These are phyloP conservation scores for Champsocephalus gunnari DNA, from an alignment of 2,797 vertebrate genomes.

Conservation along the genomic window DNA sequence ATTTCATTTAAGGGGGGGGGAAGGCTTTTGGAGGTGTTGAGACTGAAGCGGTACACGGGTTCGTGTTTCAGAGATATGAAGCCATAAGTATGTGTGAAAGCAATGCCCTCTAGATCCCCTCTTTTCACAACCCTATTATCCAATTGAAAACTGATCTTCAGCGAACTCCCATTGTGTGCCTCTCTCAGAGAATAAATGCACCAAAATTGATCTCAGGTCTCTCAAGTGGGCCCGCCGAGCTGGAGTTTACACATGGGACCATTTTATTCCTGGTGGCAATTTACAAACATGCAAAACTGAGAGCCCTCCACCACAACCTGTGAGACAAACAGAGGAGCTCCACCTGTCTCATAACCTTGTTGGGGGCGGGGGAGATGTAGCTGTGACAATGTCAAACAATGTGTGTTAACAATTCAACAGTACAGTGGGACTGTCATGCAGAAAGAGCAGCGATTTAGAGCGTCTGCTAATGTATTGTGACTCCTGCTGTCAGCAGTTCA, in stretches of 20 bases:
- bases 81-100: constrained; percentile 84
- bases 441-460: constrained; percentile 60
- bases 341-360: constrained; percentile 83
- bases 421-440: constrained; percentile 66
- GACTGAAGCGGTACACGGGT: constrained; percentile 56
- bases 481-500: constrained; percentile 81
- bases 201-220: constrained; percentile 86
- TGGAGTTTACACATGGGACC: constrained; percentile 84
- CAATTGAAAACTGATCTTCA: constrained; percentile 85
- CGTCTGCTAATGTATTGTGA: constrained; percentile 82
- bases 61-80: constrained; percentile 79
- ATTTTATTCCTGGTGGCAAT: constrained; percentile 88
- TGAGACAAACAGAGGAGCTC: constrained; percentile 72
- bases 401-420: constrained; percentile 78
- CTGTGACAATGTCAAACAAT: constrained; percentile 71
- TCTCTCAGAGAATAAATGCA: constrained; percentile 82
- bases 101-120: constrained; percentile 80
- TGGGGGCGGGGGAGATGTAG: constrained; percentile 19
- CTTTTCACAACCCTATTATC: constrained; percentile 83
- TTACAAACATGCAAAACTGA: constrained; percentile 80
- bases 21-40: constrained; percentile 61
- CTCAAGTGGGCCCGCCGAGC: constrained; percentile 74
- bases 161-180: constrained; percentile 80
- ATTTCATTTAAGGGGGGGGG: constrained; percentile 41
- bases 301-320: constrained; percentile 74